These are phyloP conservation scores for Cynopterus brachyotis DNA, from an alignment of 2,113 vertebrate genomes.

Conservation along the genomic window DNA sequence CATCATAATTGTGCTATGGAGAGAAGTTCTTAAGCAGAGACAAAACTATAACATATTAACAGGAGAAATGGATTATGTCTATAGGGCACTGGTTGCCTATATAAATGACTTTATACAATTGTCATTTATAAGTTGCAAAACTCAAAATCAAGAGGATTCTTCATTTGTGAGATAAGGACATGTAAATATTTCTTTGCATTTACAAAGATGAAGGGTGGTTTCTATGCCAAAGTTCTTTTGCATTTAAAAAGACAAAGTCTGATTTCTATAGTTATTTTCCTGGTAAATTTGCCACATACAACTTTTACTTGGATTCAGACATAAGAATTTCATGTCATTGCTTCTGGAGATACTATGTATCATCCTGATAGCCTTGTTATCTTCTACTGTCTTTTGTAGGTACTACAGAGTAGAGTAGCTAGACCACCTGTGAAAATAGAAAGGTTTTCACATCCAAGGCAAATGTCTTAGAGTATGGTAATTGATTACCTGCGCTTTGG, in stretches of 20 bases:
- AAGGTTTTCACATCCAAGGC: background rate
- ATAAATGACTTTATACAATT: background rate
- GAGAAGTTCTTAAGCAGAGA: background rate
- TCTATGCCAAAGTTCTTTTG: background rate
- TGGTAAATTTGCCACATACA: background rate
- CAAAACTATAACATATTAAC: background rate
- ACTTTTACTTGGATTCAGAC: background rate
- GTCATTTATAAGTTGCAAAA: background rate
- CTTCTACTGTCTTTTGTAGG: background rate
- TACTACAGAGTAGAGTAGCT: background rate
- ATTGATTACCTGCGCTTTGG: background rate
- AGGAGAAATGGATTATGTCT: background rate
- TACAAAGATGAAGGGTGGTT: background rate
- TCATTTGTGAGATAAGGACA: background rate
- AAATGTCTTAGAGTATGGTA: background rate
- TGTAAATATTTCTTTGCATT: background rate
- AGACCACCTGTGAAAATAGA: background rate
- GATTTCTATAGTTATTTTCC: conserved; percentile 20
- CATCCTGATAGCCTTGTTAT: background rate
- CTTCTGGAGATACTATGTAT: background rate
- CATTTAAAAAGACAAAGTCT: background rate
- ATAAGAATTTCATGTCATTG: background rate
- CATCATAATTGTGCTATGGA: background rate
- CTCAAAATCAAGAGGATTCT: background rate
- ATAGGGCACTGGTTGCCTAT: background rate